Evolutionary conservation across 2,888 invertebrate species (phyloP).

Genomic region (Netelia fuscicornis): DNA sequence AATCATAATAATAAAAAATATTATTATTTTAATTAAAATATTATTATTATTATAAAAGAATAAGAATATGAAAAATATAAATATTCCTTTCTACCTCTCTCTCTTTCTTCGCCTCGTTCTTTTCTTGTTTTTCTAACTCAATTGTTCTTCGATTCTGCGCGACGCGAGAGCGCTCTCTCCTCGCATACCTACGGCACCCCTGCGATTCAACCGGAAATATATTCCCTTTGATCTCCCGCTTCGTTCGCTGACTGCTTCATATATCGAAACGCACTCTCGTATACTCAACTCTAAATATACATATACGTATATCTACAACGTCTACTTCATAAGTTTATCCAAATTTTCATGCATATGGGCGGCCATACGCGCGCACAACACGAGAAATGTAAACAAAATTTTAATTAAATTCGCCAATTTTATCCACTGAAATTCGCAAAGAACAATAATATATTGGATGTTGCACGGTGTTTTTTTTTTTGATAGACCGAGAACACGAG

Average conservation of each 20-base stretch:
- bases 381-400: too few relatives aligned
- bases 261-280: neutral
- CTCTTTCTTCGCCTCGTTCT: neutral
- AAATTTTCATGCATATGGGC: too few relatives aligned
- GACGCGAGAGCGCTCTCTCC: neutral
- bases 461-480: too few relatives aligned
- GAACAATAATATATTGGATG: too few relatives aligned
- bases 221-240: slow-evolving; percentile 51
- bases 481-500: too few relatives aligned
- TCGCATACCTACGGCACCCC: slow-evolving; percentile 7
- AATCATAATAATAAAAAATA: neutral
- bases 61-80: slow-evolving; percentile 38
- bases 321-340: neutral
- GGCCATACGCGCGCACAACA: too few relatives aligned
- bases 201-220: slow-evolving; percentile 41
- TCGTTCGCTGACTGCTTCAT: slow-evolving; percentile 11
- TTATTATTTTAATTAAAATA: too few relatives aligned
- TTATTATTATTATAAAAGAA: neutral
- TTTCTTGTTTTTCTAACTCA: neutral
- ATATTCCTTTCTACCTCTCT: slow-evolving; percentile 35
- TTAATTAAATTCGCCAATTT: too few relatives aligned
- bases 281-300: neutral
- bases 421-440: too few relatives aligned
- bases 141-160: slow-evolving; percentile 20
- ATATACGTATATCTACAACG: neutral